Conservation (phyloP, 2,888 invertebrate genomes). For the Spodoptera picta region DNA sequence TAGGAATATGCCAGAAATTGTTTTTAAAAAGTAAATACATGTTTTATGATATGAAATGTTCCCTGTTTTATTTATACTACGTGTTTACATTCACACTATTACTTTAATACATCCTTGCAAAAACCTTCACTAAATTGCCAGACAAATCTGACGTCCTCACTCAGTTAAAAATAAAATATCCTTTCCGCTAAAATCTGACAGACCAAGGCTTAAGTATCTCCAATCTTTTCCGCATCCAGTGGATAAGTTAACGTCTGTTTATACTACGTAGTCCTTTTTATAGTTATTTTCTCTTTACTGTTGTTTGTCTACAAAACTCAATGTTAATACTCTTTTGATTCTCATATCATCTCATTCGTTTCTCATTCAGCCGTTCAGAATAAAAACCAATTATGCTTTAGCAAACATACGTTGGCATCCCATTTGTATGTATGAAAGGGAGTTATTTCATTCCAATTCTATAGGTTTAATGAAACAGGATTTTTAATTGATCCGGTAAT, state of each 20-base stretch:
- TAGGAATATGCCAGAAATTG: no score
- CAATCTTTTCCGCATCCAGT: conserved; percentile 27
- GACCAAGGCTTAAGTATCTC: conserved; percentile 13
- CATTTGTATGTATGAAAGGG: conserved; percentile 14
- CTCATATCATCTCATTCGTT: no score
- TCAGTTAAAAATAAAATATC: conserved; percentile 27
- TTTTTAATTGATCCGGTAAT: conserved; percentile 29
- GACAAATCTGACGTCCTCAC: conserved; percentile 2
- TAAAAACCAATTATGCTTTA: conserved; percentile 7
- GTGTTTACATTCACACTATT: not conserved
- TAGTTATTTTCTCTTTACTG: no score
- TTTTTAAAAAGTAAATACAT: no score
- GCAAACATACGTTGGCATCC: conserved; percentile 9
- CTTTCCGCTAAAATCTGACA: conserved; percentile 12
- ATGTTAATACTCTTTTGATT: no score
- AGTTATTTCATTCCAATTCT: conserved; percentile 16
- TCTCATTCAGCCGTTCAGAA: no score
- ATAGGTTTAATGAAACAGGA: conserved; percentile 1
- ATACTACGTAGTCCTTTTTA: not conserved
- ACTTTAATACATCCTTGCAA: not conserved
- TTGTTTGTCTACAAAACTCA: no score
- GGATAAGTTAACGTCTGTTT: conserved; percentile 21
- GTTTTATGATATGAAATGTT: no score
- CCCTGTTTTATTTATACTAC: no score
- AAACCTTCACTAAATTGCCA: conserved; percentile 13